phyloP scores from a whole-genome alignment of 2,888 invertebrate species.

The Polymixis flavicincta region DNA sequence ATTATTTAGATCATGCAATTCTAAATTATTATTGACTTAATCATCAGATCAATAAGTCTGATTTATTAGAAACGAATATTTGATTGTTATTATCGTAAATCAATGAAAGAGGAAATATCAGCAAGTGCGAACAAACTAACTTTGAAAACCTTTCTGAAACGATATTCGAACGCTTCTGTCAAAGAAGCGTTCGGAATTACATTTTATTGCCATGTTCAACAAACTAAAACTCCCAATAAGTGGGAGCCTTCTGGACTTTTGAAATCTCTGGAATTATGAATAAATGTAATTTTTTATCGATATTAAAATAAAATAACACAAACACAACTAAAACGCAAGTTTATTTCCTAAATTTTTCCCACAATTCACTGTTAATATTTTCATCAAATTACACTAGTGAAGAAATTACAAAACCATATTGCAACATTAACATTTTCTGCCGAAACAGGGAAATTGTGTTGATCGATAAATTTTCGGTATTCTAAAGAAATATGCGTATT shows the following conservation, averaged over 20 bases:
- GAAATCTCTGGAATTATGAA: too few species aligned
- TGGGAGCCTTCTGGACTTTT: background rate
- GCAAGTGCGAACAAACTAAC: too few species aligned
- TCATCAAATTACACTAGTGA: background rate
- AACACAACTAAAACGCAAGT: background rate
- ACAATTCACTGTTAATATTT: background rate
- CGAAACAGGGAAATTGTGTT: slow-evolving; percentile 41
- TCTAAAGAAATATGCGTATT: slow-evolving; percentile 15
- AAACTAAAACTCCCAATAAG: background rate
- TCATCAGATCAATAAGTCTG: background rate
- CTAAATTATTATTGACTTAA: background rate
- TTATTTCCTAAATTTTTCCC: background rate
- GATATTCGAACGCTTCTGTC: slow-evolving; percentile 16
- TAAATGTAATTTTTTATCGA: fast-evolving
- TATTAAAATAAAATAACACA: background rate
- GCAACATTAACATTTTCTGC: slow-evolving; percentile 53
- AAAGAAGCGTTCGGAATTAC: too few species aligned
- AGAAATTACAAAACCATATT: slow-evolving; percentile 2
- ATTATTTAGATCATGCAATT: background rate
- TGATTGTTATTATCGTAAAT: background rate
- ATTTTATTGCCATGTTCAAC: slow-evolving; percentile 28
- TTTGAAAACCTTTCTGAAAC: too few species aligned
- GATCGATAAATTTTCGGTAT: slow-evolving; percentile 53
- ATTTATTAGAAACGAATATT: background rate
- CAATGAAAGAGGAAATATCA: background rate